These are phyloP conservation scores for Drosophila antonietae DNA, from an alignment of 2,888 invertebrate genomes.

Conservation along the genomic window DNA sequence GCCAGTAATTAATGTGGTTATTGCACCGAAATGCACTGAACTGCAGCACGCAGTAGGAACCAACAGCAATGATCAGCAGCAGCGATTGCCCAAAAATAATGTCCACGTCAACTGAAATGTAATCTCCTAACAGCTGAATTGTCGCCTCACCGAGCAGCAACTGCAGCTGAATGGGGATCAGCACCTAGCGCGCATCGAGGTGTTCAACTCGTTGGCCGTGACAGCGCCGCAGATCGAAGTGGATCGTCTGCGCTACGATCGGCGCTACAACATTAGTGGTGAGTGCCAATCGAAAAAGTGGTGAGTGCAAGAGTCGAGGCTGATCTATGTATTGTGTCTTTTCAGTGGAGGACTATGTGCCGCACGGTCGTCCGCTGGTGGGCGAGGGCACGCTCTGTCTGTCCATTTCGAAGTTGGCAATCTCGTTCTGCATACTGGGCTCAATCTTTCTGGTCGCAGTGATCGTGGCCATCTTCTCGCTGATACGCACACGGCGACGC, in stretches of 20 bases:
- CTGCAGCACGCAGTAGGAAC: conserved; percentile 54
- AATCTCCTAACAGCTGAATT: conserved; percentile 83
- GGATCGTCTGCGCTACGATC: conserved; percentile 85
- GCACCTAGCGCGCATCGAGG: conserved; percentile 86
- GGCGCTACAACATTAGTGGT: conserved; percentile 83
- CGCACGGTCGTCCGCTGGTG: conserved; percentile 74
- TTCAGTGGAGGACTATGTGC: conserved; percentile 82
- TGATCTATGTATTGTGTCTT: conserved; percentile 6
- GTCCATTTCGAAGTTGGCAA: conserved; percentile 91
- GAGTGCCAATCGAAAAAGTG: conserved; percentile 27
- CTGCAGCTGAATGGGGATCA: conserved; percentile 82
- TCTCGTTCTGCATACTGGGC: conserved; percentile 90
- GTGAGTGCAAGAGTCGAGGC: neutral
- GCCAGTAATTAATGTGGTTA: conserved; percentile 79
- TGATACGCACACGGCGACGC: conserved; percentile 87
- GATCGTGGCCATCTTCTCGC: conserved; percentile 88
- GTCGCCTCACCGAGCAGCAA: conserved; percentile 79
- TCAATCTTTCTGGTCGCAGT: conserved; percentile 90
- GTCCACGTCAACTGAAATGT: conserved; percentile 22
- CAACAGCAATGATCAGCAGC: neutral
- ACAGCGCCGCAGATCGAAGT: conserved; percentile 91
- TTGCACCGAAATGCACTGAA: conserved; percentile 81
- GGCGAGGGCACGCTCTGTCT: conserved; percentile 87
- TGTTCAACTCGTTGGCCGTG: conserved; percentile 93
- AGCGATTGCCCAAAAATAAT: conserved; percentile 41